Evolutionary conservation across 2,888 invertebrate genomes (phyloP).

Genomic region (Choreutis nemorana): DNA sequence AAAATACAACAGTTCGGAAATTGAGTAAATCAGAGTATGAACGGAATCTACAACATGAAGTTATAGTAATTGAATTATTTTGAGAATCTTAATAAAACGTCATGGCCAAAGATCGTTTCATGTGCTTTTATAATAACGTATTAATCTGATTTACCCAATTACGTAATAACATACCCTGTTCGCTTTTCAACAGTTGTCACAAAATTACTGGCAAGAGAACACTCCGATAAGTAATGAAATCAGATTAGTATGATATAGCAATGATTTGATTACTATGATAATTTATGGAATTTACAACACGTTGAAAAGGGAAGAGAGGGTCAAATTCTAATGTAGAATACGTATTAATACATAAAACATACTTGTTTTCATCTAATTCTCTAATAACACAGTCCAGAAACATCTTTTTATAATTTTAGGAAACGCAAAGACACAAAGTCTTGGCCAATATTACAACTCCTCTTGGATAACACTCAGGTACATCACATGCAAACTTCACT

Average conservation of each 20-base stretch:
- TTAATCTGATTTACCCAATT: too few species aligned
- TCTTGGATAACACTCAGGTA: too few species aligned
- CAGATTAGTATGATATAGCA: conserved; percentile 1
- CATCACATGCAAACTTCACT: too few species aligned
- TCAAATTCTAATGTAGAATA: conserved; percentile 29
- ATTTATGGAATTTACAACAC: conserved; percentile 42
- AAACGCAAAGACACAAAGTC: conserved; percentile 1
- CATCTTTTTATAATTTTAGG: too few species aligned
- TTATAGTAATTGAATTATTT: too few species aligned
- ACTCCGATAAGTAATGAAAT: conserved; percentile 8
- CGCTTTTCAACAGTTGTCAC: conserved; percentile 60
- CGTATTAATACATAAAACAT: conserved; percentile 13
- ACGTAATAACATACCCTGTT: conserved; percentile 60
- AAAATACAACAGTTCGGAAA: conserved; percentile 45
- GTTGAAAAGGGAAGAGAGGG: conserved; percentile 62
- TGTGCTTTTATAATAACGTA: too few species aligned
- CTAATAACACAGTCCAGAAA: conserved; percentile 59
- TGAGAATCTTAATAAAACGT: too few species aligned
- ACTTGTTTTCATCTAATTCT: conserved; percentile 36
- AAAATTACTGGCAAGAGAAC: conserved; percentile 38
- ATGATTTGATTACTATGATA: conserved; percentile 7
- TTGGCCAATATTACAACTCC: neutral
- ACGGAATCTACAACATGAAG: too few species aligned
- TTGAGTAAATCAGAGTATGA: too few species aligned
- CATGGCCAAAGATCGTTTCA: too few species aligned